Percentiles rank a stretch among this genome's conserved stretches.
phyloP scores from a whole-genome alignment of 2,113 vertebrate species.

The Nipponia nippon region DNA sequence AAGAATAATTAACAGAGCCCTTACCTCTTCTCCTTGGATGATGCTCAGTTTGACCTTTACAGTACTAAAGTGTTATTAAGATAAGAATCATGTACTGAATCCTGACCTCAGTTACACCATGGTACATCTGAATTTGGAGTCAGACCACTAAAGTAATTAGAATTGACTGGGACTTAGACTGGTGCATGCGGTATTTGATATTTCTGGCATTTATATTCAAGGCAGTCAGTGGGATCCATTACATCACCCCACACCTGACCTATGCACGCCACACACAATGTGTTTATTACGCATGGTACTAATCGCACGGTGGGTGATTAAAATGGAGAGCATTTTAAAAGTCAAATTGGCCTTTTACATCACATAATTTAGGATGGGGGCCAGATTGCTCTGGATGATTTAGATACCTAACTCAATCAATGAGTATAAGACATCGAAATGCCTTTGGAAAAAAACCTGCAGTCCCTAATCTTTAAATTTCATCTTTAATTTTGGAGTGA shows the following conservation, averaged over 20 bases:
- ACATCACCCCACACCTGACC: constrained; percentile 21
- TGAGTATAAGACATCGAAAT: constrained; percentile 18
- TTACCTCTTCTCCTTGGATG: background rate
- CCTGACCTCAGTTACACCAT: background rate
- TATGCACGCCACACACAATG: background rate
- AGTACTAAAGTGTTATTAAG: background rate
- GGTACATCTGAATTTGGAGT: background rate
- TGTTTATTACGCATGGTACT: background rate
- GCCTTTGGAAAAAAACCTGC: background rate
- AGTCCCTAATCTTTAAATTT: constrained; percentile 58
- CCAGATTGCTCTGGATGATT: constrained; percentile 38
- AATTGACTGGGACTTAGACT: background rate
- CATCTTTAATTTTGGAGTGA: constrained; percentile 63
- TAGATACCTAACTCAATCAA: constrained; percentile 47
- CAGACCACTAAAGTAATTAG: background rate
- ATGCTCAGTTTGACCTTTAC: constrained; percentile 18
- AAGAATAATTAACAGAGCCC: background rate
- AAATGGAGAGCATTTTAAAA: constrained; percentile 33
- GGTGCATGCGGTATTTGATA: background rate
- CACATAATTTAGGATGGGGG: constrained; percentile 10
- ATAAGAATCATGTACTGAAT: constrained; percentile 8
- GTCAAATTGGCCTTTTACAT: constrained; percentile 55
- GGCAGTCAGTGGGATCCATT: background rate
- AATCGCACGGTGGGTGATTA: constrained; percentile 9
- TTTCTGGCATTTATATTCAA: background rate